Percentiles rank a stretch among this genome's conserved stretches.
Conservation (phyloP, 2,797 vertebrate genomes). For the Cryptoprocta ferox region DNA sequence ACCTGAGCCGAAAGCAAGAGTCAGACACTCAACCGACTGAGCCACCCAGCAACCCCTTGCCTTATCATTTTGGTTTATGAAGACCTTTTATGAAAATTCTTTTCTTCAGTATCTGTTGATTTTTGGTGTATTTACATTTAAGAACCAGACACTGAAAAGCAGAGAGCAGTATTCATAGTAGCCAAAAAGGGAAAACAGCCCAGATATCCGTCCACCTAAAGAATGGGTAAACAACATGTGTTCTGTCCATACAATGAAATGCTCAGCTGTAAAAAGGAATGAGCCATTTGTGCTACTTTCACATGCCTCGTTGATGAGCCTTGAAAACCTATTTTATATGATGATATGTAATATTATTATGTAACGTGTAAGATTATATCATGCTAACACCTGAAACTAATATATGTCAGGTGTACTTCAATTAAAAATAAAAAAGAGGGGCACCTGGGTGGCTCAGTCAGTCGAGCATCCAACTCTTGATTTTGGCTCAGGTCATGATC, state of each 20-base stretch:
- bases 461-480: too few species aligned
- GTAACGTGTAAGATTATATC: not conserved
- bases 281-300: not conserved
- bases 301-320: not conserved
- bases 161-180: not conserved
- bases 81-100: not conserved
- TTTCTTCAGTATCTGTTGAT: not conserved
- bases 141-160: not conserved
- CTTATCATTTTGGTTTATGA: not conserved
- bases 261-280: not conserved
- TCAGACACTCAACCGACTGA: too few species aligned
- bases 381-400: not conserved
- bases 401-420: not conserved
- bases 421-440: not conserved
- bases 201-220: not conserved
- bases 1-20: too few species aligned
- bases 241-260: not conserved
- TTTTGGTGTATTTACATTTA: not conserved
- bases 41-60: too few species aligned
- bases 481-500: too few species aligned
- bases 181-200: not conserved
- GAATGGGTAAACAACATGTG: not conserved
- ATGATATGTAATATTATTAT: not conserved
- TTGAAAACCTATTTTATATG: not conserved
- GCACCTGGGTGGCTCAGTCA: too few species aligned